Evolutionary conservation across 2,797 vertebrate genomes (phyloP).

Genomic region (Ispidina picta): DNA sequence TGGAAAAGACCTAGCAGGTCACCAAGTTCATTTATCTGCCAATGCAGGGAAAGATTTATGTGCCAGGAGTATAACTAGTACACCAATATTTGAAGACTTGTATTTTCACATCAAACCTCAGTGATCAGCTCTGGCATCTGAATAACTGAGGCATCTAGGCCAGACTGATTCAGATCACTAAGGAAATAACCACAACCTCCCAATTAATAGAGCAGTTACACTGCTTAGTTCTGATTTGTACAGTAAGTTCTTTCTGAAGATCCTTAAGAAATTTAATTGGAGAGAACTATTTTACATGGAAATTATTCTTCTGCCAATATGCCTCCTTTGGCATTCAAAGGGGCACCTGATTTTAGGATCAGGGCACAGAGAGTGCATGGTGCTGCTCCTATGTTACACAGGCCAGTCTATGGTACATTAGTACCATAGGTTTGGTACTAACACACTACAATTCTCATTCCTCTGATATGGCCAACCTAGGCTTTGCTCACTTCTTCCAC

Average conservation of each 20-base stretch:
- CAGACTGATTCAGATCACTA: neutral
- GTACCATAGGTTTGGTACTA: neutral
- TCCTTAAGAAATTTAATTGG: neutral
- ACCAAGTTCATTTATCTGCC: conserved; percentile 28
- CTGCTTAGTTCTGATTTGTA: neutral
- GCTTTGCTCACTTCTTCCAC: neutral
- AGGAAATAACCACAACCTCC: neutral
- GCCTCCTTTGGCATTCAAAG: neutral
- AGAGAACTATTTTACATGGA: neutral
- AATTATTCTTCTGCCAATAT: neutral
- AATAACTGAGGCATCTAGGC: neutral
- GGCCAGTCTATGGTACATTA: neutral
- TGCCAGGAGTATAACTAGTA: neutral
- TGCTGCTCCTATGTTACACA: neutral
- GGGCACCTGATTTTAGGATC: neutral
- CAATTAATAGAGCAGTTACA: neutral
- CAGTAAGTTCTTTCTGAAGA: neutral
- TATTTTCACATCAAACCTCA: neutral
- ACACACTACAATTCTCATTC: neutral
- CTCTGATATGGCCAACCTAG: neutral
- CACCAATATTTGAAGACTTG: neutral
- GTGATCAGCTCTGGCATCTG: neutral
- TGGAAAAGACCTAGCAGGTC: conserved; percentile 41
- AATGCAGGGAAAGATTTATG: conserved; percentile 2
- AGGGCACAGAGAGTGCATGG: neutral